Evolutionary conservation across 2,113 vertebrate genomes (phyloP), one percentile per base, ranked within the genome.

Genomic region (Elephantulus edwardii): DNA sequence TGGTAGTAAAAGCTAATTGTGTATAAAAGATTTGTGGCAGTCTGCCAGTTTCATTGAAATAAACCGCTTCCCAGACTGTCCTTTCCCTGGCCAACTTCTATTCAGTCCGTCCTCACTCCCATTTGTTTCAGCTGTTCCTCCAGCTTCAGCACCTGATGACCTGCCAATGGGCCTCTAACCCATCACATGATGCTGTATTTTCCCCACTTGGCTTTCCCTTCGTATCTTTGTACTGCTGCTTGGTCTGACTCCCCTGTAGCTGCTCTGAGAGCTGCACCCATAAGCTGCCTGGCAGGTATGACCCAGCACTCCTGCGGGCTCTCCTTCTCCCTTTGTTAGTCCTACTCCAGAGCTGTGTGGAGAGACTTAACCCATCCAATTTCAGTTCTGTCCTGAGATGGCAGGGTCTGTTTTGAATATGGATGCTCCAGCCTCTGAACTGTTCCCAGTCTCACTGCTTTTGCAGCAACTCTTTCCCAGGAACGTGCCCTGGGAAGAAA

Each of bases 11-110:
- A 30, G 72, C 44, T 66, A 89, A 89, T n/a, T 33, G 52, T n/a
- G 12, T 56, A 82, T 12, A 64, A 28, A 93, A 71, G 20, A 44
- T 14, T 38, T 35, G 6, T 89, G 95, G 92, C 91, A 78, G 28
- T 54, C 82, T 76, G 70, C 96, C 94, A 92, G 88, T 89, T 96
- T 93, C 93, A 93, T 93, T 52, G 89, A 93, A 92, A 92, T 90
- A 88, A 95, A 95, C 78, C 44, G 42, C 52, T 88, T 70, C 82
- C 35, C 38, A 89, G 79, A 60, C 60, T 80, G 76, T 68, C 24
- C 50, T n/a, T 71, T 76, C 40, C 80, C 28, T 72, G 64, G 20
- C 42, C 85, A n/a, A 52, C 52, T 93, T 91, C n/a, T 4, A 33
- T 87, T 83, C 85, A 46, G 75, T 72, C 56, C 77, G 80, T 83